Evolutionary conservation across 1,140 invertebrate genomes (phyloP), one percentile per base, ranked within the genome.

Genomic region (Agraylea sexmaculata): DNA sequence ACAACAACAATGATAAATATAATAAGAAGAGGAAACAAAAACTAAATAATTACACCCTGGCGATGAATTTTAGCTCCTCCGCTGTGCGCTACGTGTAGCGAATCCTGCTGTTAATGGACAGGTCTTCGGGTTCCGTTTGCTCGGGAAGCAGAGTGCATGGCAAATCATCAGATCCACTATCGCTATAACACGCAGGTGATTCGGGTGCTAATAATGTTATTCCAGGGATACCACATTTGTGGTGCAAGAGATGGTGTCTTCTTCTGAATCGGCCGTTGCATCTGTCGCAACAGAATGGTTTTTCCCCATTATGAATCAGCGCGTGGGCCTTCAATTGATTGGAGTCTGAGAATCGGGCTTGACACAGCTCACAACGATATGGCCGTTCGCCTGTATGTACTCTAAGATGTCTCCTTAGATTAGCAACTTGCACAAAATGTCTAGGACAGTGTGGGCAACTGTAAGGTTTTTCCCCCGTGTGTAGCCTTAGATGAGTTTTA

Each of bases 331-430:
- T 92, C n/a, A 92, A 64, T 53, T 93, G 89, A 57, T 92, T 93
- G 2, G 84, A 88, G 55, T 93, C 89, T 32, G 88, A 93, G 66
- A 97, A 99, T 44, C 80, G 77, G 5, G 86, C 78, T 1, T 80
- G 71, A 59, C 93, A 98, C 13, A 87, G 67, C 30, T 91, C 79
- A 60, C 92, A 98, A 8, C 78, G 77, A 59, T 96, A 96, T 0
- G 93, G 92, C 13, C 86, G 76, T 59, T 97, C 93, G 0, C 93
- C 90, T 0, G 93, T 97, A 58, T 98, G 93, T 0, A 95, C 91
- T 15, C 92, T 74, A 16, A 94, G 64, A 52, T 98, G 93, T 2
- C 93, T 74, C 5, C 93, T 73, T 1, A 97, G 71, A 59, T 97
- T 97, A 16, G 89, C 89, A 12, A 90, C 88, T 62, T 94, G 89